Evolutionary conservation across 2,113 vertebrate species (phyloP).

Genomic region (Burhinus bistriatus): DNA sequence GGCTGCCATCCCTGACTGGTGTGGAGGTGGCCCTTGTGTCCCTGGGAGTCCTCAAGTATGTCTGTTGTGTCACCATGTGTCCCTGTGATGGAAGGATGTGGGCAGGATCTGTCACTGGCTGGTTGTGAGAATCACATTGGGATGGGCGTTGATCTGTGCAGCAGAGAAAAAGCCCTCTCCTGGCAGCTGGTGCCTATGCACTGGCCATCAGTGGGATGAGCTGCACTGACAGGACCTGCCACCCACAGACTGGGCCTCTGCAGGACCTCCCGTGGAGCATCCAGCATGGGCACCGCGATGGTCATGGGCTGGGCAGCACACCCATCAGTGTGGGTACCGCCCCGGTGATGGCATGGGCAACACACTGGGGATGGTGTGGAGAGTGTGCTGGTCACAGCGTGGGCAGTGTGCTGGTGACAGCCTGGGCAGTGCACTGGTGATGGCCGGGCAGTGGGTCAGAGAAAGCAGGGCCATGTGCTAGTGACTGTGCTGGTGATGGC

Average conservation of each 20-base stretch:
- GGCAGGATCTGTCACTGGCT: background rate
- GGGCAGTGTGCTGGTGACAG: background rate
- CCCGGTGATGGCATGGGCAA: background rate
- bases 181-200: background rate
- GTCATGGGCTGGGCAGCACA: background rate
- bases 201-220: background rate
- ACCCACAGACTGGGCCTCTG: rapidly evolving
- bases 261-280: rapidly evolving
- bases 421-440: background rate
- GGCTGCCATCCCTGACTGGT: background rate
- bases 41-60: background rate
- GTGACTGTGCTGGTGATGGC: background rate
- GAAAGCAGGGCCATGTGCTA: background rate
- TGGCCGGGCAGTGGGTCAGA: background rate
- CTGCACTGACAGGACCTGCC: background rate
- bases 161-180: background rate
- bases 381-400: too few relatives aligned
- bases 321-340: background rate
- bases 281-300: rapidly evolving
- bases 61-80: background rate
- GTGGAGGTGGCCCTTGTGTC: background rate
- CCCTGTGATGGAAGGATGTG: background rate
- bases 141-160: background rate
- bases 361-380: too few relatives aligned
- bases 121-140: background rate